phyloP scores from a whole-genome alignment of 2,888 invertebrate species.

The Pterostichus niger region DNA sequence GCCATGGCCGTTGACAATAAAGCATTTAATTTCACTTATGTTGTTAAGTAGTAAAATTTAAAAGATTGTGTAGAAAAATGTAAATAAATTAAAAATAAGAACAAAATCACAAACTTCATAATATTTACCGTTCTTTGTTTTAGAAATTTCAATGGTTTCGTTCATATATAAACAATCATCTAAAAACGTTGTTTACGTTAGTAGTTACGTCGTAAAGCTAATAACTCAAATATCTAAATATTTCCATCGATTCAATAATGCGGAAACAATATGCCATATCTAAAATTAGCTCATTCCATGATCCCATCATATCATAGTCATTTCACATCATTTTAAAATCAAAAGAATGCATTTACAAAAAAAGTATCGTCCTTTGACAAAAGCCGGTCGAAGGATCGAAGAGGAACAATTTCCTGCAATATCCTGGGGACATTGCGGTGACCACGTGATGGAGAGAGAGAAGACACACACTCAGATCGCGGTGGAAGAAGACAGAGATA shows the following conservation, averaged over 20 bases:
- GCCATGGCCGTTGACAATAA: too few species aligned
- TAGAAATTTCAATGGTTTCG: slow-evolving; percentile 20
- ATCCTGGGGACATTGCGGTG: slow-evolving; percentile 61
- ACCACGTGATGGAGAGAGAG: slow-evolving; percentile 8
- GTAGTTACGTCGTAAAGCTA: slow-evolving; percentile 17
- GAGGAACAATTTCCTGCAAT: slow-evolving; percentile 65
- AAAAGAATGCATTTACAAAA: slow-evolving; percentile 54
- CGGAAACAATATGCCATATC: slow-evolving; percentile 36
- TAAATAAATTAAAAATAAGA: too few species aligned
- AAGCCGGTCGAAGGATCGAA: slow-evolving; percentile 48
- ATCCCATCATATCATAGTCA: slow-evolving; percentile 14
- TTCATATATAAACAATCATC: background rate
- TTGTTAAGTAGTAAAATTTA: too few species aligned
- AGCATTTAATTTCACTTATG: too few species aligned
- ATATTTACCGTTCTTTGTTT: slow-evolving; percentile 41
- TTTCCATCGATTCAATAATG: background rate
- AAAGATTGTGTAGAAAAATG: too few species aligned
- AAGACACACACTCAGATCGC: background rate
- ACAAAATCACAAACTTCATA: background rate
- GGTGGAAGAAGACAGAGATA: background rate
- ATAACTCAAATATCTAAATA: slow-evolving; percentile 23
- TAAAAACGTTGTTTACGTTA: slow-evolving; percentile 18
- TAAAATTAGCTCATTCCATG: slow-evolving; percentile 28
- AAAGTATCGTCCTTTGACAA: slow-evolving; percentile 51
- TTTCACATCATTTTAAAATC: slow-evolving; percentile 36